Evolutionary conservation across 1,140 invertebrate species (phyloP).

Genomic region (Saccostrea echinata): DNA sequence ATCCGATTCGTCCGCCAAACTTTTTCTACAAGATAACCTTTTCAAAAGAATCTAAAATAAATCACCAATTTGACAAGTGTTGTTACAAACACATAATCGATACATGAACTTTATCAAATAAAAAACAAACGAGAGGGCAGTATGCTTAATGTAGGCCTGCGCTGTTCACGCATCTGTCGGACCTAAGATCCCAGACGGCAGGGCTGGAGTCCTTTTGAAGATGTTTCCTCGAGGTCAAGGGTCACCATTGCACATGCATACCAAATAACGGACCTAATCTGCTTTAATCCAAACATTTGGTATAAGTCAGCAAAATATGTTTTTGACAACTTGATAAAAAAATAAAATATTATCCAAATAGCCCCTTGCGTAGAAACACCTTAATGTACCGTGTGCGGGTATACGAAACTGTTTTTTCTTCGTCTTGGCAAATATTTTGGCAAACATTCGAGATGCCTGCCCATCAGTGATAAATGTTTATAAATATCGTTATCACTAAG

Average conservation of each 20-base stretch:
- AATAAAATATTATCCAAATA: neutral
- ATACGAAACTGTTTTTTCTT: constrained; percentile 17
- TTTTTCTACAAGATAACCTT: constrained; percentile 28
- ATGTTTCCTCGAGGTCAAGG: neutral
- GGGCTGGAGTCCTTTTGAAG: constrained; percentile 25
- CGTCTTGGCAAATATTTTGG: constrained; percentile 36
- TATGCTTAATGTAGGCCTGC: neutral
- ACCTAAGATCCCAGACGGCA: neutral
- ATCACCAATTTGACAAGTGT: constrained; percentile 29
- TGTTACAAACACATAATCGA: constrained; percentile 17
- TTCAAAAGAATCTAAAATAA: constrained; percentile 22
- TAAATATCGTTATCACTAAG: constrained; percentile 39
- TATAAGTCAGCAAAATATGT: constrained; percentile 37
- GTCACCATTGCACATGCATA: constrained; percentile 21
- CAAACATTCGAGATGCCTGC: constrained; percentile 27
- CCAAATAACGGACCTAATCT: constrained; percentile 22
- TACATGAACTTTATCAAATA: constrained; percentile 30
- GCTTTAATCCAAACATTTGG: constrained; percentile 30
- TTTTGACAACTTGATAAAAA: constrained; percentile 35
- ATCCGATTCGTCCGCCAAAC: neutral
- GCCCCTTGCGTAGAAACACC: constrained; percentile 18
- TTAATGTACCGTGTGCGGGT: neutral
- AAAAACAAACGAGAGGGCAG: constrained; percentile 27
- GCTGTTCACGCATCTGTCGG: neutral
- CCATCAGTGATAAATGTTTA: constrained; percentile 39